Percentiles rank a stretch among this genome's conserved stretches.
Evolutionary conservation across 2,113 vertebrate genomes (phyloP).

Genomic region (Diadophis punctatus): DNA sequence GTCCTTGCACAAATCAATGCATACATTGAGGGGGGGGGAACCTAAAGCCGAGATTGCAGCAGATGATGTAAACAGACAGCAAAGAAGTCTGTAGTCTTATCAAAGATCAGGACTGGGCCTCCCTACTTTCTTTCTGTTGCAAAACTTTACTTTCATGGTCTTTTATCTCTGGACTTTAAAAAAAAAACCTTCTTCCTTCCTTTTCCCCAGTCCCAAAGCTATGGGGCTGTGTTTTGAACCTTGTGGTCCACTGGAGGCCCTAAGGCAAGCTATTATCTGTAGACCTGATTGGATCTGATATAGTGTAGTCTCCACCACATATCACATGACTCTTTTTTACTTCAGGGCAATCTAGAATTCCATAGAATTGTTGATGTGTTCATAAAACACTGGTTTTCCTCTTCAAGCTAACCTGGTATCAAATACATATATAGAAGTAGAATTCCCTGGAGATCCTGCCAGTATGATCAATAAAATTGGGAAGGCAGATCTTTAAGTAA

Average conservation of each 20-base stretch:
- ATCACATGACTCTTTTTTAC: background rate
- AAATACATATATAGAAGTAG: background rate
- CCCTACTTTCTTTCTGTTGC: background rate
- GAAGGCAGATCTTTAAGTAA: background rate
- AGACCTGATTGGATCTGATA: constrained; percentile 33
- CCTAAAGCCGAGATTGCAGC: background rate
- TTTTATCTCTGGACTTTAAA: constrained; percentile 14
- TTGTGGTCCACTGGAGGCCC: constrained; percentile 9
- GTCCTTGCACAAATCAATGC: background rate
- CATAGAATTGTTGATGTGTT: background rate
- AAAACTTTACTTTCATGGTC: background rate
- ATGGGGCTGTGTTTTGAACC: background rate
- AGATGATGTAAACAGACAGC: background rate
- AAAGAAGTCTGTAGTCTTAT: background rate
- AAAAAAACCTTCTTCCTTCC: background rate
- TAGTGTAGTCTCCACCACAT: background rate
- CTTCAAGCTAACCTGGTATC: background rate
- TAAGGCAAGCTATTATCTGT: constrained; percentile 27
- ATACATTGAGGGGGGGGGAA: background rate
- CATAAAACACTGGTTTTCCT: background rate
- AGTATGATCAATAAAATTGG: background rate
- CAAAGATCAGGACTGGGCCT: background rate
- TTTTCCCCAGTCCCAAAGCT: background rate
- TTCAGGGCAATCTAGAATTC: background rate
- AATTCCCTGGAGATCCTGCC: background rate